Base-by-base conservation (phyloP, 1,140 invertebrate genomes). In the Danaus melanippus region DNA sequence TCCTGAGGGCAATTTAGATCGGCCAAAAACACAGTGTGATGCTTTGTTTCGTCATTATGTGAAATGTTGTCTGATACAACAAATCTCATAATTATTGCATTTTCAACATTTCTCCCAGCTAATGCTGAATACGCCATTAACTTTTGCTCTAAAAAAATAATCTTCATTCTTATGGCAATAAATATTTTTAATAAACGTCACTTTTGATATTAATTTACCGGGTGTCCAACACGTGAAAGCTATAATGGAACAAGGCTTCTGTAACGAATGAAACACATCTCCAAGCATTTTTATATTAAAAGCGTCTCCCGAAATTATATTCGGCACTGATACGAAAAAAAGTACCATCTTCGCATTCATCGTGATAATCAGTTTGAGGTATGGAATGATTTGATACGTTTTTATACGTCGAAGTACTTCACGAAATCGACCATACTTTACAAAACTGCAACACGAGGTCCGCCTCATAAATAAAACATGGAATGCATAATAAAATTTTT, bases 1-100 rank as follows among this genome's bases (percentile, higher is more conserved):
- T 44, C 46, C 55, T 72, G 57, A 4, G 59, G 64, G 59, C 79
- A 82, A 10, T 53, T 50, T 10, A 80, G 48, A 64, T 83, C 75
- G 10, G 64, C 62, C 9, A 79, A 6, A 62, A 77, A 74, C 9
- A 76, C 53, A 1, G 65, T 58, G 40, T 71, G 60, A 39, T 76
- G 66, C 11, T 70, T 67, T 9, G 63, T 53, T 43, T 46, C 53
- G 49, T 69, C 47, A 46, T 57, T 49, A 46, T 47, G 10, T 9
- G 56, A 42, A 32, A 59, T 56, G 43, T 60, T 15, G 10, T 61
- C 61, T 11, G 44, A 15, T 2, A 61, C 52, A 11, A 52, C 42
- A 60, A 68, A 67, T 12, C 67, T 58, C 15, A 68, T 43, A 50
- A 62, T 63, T 8, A 51, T 60, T 8, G 60, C 52, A 12, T 69